These are phyloP conservation scores for Mimas tiliae DNA, from an alignment of 2,888 invertebrate species.

Conservation along the genomic window DNA sequence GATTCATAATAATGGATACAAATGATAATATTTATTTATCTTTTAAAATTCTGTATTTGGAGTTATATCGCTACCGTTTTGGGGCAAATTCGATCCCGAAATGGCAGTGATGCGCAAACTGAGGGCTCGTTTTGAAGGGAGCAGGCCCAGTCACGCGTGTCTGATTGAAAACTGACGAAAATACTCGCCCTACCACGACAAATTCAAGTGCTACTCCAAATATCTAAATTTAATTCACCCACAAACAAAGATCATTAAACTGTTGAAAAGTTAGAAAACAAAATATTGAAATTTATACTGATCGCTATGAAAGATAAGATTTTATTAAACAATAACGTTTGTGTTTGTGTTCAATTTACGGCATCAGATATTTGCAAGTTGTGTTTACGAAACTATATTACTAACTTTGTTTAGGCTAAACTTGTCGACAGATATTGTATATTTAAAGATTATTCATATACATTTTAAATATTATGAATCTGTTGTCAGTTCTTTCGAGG, in stretches of 20 bases:
- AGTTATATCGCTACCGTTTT: constrained; percentile 56
- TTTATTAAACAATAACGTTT: constrained; percentile 18
- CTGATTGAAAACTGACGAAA: constrained; percentile 74
- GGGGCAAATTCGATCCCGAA: constrained; percentile 60
- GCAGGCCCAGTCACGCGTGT: constrained; percentile 62
- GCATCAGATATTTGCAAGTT: constrained; percentile 11
- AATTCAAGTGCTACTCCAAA: constrained; percentile 6
- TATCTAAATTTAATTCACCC: neutral
- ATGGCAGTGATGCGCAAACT: constrained; percentile 56
- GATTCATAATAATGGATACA: neutral
- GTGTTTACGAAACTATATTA: constrained; percentile 14
- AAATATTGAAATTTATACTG: neutral
- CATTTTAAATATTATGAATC: neutral
- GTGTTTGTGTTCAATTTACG: constrained; percentile 18
- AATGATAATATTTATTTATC: constrained; percentile 43
- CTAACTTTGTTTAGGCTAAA: constrained; percentile 1
- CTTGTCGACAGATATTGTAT: constrained; percentile 3
- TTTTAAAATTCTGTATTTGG: constrained; percentile 45
- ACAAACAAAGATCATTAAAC: constrained; percentile 18
- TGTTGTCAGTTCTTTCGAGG: neutral
- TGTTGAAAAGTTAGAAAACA: neutral
- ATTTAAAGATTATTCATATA: constrained; percentile 1
- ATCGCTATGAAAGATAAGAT: neutral
- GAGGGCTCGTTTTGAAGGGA: constrained; percentile 46
- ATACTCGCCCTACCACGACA: constrained; percentile 42